These are phyloP conservation scores for Pomatostomus ruficeps DNA, from an alignment of 2,113 vertebrate species.

Conservation along the genomic window DNA sequence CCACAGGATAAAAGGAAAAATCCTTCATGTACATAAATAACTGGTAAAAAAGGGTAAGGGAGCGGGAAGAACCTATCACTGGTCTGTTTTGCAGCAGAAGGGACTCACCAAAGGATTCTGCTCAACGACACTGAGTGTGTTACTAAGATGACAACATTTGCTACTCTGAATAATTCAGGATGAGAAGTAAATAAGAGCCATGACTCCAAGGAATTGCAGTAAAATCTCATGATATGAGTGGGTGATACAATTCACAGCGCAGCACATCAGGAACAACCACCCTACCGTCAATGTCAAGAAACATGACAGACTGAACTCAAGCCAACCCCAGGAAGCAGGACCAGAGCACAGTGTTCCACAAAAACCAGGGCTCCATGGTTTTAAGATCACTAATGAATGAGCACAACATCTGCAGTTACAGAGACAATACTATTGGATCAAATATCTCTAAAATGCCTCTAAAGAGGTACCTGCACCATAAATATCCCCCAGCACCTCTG, in stretches of 20 bases:
- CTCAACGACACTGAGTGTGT: neutral
- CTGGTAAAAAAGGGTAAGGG: neutral
- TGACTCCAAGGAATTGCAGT: slow-evolving; percentile 34
- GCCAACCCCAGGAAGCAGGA: neutral
- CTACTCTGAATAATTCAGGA: slow-evolving; percentile 44
- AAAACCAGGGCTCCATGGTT: neutral
- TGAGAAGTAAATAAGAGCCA: slow-evolving; percentile 13
- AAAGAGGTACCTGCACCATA: neutral
- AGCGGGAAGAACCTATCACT: neutral
- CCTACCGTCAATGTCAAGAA: neutral
- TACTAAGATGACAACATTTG: neutral
- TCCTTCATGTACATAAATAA: neutral
- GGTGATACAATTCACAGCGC: neutral
- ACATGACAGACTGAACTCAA: neutral
- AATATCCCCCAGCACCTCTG: neutral
- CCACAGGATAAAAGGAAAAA: neutral
- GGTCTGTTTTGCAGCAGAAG: neutral
- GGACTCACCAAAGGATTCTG: neutral
- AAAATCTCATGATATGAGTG: neutral
- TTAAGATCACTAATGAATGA: neutral
- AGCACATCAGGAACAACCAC: neutral
- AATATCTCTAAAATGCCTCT: neutral
- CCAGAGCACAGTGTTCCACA: neutral
- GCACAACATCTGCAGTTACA: neutral
- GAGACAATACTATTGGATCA: neutral